These are phyloP conservation scores for Philopotamus ludificatus DNA, from an alignment of 1,140 invertebrate species.

Conservation along the genomic window DNA sequence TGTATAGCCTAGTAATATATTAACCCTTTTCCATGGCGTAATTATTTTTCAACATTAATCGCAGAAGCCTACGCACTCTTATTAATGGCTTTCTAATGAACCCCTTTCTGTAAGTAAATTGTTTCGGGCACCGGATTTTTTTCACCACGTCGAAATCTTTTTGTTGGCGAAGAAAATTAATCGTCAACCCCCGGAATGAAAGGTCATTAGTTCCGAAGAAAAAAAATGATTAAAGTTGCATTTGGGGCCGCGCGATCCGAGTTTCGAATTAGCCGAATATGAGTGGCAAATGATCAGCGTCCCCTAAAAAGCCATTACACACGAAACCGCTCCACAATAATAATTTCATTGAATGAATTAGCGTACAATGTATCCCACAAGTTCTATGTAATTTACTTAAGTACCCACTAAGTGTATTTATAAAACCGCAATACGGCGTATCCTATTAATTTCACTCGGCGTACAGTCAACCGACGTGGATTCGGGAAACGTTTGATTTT, in stretches of 20 bases:
- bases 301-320: slow-evolving; percentile 20
- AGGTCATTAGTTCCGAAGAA: not conserved
- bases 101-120: slow-evolving; percentile 14
- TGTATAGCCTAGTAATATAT: no score
- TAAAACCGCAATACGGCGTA: slow-evolving; percentile 24
- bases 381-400: slow-evolving; percentile 30
- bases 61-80: no score
- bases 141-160: not conserved
- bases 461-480: slow-evolving; percentile 11
- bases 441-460: slow-evolving; percentile 19
- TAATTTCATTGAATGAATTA: slow-evolving; percentile 40
- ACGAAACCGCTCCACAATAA: slow-evolving; percentile 26
- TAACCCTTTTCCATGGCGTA: no score
- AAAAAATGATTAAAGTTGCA: not conserved
- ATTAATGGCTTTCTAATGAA: slow-evolving; percentile 20
- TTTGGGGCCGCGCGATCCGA: no score
- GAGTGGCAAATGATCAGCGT: not conserved
- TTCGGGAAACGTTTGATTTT: not conserved
- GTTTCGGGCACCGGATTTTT: slow-evolving; percentile 3
- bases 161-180: slow-evolving; percentile 14
- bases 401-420: slow-evolving; percentile 34
- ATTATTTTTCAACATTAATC: no score
- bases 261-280: no score
- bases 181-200: not conserved
- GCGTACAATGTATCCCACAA: slow-evolving; percentile 19